phyloP scores from a whole-genome alignment of 1,140 invertebrate species.

The Spodoptera litura region DNA sequence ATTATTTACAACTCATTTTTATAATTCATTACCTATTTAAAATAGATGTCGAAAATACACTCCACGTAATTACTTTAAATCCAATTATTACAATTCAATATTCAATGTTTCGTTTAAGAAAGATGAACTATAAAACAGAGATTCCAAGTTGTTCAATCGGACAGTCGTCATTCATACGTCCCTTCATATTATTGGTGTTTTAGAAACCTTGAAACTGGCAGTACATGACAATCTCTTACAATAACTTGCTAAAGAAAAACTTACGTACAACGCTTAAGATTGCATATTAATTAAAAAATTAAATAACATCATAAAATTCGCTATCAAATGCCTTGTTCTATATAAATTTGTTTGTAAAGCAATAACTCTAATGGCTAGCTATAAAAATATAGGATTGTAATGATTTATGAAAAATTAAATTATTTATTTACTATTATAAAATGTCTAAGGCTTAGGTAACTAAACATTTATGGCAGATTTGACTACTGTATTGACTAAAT shows the following conservation, averaged over 20 bases:
- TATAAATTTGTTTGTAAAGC: slow-evolving; percentile 65
- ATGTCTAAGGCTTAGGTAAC: slow-evolving; percentile 22
- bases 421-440: slow-evolving; percentile 12
- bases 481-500: slow-evolving; percentile 15
- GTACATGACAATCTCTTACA: slow-evolving; percentile 78
- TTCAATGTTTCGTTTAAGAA: slow-evolving; percentile 18
- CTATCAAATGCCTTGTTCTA: slow-evolving; percentile 74
- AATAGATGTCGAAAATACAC: slow-evolving; percentile 29
- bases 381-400: slow-evolving; percentile 52
- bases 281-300: slow-evolving; percentile 66
- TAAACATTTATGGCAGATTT: slow-evolving; percentile 7
- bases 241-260: slow-evolving; percentile 66
- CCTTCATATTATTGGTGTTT: slow-evolving; percentile 75
- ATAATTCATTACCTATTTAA: slow-evolving; percentile 8
- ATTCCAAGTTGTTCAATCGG: slow-evolving; percentile 39
- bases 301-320: slow-evolving; percentile 75
- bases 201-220: slow-evolving; percentile 82
- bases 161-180: slow-evolving; percentile 60
- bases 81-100: slow-evolving; percentile 11
- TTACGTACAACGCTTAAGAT: slow-evolving; percentile 70
- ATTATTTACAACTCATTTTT: slow-evolving; percentile 33
- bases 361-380: slow-evolving; percentile 61
- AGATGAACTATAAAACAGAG: slow-evolving; percentile 39
- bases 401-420: slow-evolving; percentile 34
- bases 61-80: slow-evolving; percentile 19